These are phyloP conservation scores for Clinocottus analis DNA, from an alignment of 2,113 vertebrate genomes.

Conservation along the genomic window DNA sequence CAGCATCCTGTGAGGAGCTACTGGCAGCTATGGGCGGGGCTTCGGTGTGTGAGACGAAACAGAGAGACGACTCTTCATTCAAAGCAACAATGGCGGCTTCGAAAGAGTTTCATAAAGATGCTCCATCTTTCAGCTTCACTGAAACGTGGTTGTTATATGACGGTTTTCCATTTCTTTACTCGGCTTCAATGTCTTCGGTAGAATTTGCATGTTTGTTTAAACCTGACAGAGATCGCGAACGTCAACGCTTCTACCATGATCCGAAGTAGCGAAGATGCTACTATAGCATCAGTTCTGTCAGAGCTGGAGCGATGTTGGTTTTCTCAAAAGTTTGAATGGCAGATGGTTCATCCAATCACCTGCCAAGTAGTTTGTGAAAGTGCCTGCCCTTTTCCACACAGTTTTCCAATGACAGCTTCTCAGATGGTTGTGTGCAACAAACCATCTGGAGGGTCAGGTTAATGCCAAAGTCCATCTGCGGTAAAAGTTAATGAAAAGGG, in stretches of 20 bases:
- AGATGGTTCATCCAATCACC: background rate
- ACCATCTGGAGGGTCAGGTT: background rate
- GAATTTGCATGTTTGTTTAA: too few species aligned
- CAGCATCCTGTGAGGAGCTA: background rate
- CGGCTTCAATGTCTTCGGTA: too few species aligned
- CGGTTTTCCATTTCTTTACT: too few species aligned
- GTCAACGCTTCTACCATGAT: too few species aligned
- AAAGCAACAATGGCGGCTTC: background rate
- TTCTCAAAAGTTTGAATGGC: background rate
- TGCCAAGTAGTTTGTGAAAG: background rate
- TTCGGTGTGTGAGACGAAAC: background rate
- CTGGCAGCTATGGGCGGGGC: background rate
- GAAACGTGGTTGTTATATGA: too few species aligned
- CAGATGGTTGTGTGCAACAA: background rate
- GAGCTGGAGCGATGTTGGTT: background rate
- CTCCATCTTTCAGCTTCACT: too few species aligned
- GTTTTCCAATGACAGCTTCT: background rate
- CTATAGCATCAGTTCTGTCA: background rate
- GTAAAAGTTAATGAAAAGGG: background rate
- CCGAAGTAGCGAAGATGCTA: background rate
- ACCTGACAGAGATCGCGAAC: too few species aligned
- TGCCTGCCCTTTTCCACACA: background rate
- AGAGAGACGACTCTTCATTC: background rate
- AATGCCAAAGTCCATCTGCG: background rate
- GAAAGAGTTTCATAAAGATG: background rate